A percentile compares a stretch with the other conserved stretches of the same genome.
These are phyloP conservation scores for Zhuqinia jingwanae DNA, from an alignment of 2,888 invertebrate genomes.

Conservation along the genomic window DNA sequence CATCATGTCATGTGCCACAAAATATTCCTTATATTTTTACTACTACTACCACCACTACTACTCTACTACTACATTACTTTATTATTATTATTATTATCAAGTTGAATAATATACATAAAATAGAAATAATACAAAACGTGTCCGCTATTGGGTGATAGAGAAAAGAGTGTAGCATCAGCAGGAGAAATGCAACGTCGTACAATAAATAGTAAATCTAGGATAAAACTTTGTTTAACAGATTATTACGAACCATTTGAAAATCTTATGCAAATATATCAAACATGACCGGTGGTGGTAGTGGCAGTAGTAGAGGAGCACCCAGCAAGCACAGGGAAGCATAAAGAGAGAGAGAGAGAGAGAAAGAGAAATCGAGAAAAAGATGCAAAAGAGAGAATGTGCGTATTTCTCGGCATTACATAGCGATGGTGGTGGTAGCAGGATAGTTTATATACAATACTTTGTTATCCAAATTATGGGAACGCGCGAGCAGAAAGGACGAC, in stretches of 20 bases:
- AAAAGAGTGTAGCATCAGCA: too few relatives aligned
- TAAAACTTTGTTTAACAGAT: slow-evolving; percentile 68
- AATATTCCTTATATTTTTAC: too few relatives aligned
- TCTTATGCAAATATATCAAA: slow-evolving; percentile 69
- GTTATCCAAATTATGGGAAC: slow-evolving; percentile 1
- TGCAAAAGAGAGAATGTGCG: neutral
- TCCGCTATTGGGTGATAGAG: neutral
- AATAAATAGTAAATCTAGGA: slow-evolving; percentile 45
- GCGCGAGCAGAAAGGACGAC: slow-evolving; percentile 10
- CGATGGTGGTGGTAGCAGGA: neutral
- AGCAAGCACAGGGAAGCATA: neutral
- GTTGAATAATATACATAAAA: neutral
- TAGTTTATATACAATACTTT: neutral
- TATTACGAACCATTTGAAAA: slow-evolving; percentile 72
- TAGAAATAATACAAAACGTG: slow-evolving; percentile 4
- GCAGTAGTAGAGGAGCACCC: slow-evolving; percentile 9
- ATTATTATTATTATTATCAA: too few relatives aligned
- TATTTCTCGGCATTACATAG: neutral
- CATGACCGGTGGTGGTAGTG: slow-evolving; percentile 45
- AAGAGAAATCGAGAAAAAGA: slow-evolving; percentile 12
- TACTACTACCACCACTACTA: neutral
- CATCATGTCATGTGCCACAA: neutral
- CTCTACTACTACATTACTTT: too few relatives aligned
- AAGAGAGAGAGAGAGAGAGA: neutral
- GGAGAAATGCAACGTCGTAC: neutral